These are phyloP conservation scores for Alectura lathami DNA, from an alignment of 2,113 vertebrate genomes.

Conservation along the genomic window DNA sequence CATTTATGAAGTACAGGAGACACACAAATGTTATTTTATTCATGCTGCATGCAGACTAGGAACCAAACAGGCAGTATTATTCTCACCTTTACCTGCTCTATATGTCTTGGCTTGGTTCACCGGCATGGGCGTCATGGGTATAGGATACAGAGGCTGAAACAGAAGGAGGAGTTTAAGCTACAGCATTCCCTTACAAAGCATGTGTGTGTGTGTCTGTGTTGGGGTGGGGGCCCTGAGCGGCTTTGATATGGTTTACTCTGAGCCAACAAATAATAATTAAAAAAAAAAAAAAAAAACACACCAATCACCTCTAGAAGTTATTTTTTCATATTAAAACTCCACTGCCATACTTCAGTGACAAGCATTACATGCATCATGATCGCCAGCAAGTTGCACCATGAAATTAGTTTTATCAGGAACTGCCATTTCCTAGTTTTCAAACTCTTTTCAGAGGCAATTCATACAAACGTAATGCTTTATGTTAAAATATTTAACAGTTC, in stretches of 20 bases:
- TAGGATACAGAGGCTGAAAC: slow-evolving; percentile 92
- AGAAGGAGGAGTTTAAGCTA: slow-evolving; percentile 49
- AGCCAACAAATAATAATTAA: not conserved
- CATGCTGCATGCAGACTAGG: slow-evolving; percentile 76
- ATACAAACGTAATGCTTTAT: not conserved
- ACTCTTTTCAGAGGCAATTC: not conserved
- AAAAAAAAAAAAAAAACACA: not conserved
- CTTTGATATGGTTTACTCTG: not conserved
- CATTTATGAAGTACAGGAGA: not conserved
- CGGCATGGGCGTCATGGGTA: slow-evolving; percentile 96
- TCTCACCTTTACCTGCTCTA: slow-evolving; percentile 99
- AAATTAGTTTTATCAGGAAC: not conserved
- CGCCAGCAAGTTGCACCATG: not conserved
- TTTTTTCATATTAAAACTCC: not conserved
- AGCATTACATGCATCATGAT: not conserved
- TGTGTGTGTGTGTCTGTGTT: fast-evolving
- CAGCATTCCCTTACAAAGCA: not conserved
- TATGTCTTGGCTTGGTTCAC: slow-evolving; percentile 98
- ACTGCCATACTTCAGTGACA: not conserved
- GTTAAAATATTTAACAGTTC: not conserved
- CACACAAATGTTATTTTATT: not conserved
- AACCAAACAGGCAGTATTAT: slow-evolving; percentile 80
- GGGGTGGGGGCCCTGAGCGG: not conserved
- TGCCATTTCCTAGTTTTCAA: not conserved
- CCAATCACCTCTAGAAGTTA: not conserved